These are phyloP conservation scores for Ceratina australensis DNA, from an alignment of 1,140 invertebrate genomes.

Conservation along the genomic window DNA sequence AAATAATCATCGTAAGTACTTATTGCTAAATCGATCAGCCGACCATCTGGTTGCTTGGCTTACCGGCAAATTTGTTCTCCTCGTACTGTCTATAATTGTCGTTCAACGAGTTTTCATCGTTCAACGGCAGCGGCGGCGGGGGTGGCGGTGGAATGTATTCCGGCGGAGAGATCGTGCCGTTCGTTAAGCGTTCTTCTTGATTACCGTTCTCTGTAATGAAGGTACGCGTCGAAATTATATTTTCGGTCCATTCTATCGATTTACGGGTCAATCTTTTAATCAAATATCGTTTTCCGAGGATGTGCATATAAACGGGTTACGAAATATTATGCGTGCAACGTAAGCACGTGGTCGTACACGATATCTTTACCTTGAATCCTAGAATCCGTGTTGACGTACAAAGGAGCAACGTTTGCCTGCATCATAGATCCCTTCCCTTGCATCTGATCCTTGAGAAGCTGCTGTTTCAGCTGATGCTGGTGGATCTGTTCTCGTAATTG, in stretches of 20 bases:
- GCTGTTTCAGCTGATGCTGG: conserved; percentile 75
- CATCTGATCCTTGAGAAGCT: conserved; percentile 73
- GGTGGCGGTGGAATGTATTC: conserved; percentile 75
- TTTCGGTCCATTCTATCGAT: neutral
- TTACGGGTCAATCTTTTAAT: neutral
- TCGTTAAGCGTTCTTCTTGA: conserved; percentile 61
- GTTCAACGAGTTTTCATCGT: conserved; percentile 68
- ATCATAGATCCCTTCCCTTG: conserved; percentile 71
- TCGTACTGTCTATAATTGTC: conserved; percentile 71
- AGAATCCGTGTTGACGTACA: conserved; percentile 78
- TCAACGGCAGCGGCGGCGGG: conserved; percentile 69
- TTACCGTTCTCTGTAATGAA: conserved; percentile 57
- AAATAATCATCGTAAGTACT: neutral
- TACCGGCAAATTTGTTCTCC: conserved; percentile 71
- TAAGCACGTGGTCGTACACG: too few relatives aligned
- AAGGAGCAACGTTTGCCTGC: conserved; percentile 66
- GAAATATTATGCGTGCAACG: too few relatives aligned
- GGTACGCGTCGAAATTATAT: neutral
- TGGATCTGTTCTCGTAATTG: conserved; percentile 73
- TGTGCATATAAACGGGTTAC: too few relatives aligned
- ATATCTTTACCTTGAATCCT: conserved; percentile 60
- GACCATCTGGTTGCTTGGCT: neutral
- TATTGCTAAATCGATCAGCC: neutral
- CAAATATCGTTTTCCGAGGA: too few relatives aligned
- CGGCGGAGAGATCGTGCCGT: conserved; percentile 67